Base-by-base conservation (phyloP, 1,140 invertebrate genomes). In the Centruroides sculpturatus region DNA sequence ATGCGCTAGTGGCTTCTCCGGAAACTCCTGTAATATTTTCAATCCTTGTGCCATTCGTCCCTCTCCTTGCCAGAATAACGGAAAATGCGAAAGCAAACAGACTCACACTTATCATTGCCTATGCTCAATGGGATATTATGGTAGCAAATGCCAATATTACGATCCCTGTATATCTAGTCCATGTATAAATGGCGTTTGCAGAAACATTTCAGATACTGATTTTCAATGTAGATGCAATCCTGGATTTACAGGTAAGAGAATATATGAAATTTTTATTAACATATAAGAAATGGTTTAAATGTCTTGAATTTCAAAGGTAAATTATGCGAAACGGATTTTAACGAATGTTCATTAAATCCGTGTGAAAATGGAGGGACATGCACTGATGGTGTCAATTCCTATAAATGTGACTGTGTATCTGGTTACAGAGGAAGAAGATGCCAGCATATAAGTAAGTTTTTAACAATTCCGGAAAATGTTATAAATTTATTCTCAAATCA, bases 161-260 rank as follows among this genome's bases (percentile, higher is more conserved):
- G 88, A 97, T 70, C 92, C 96, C 71, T 97, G 93, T 71, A 83
- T 84, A 51, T 89, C 86, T 0, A 89, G 92, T 72, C 89, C 89
- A 0, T 93, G 91, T 70, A 89, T 93, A 68, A 89, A 88, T 1
- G 89, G 89, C 1, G 82, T 82, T 1, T 95, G 92, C 68, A 82
- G 81, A 47, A 89, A 93, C 68, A 79, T 83, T 35, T 59, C 66
- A 13, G 75, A 93, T 6, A 53, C 47, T 10, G 64, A 66, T 0
- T 94, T 90, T 71, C 83, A 81, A 12, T 97, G 93, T 69, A 82
- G 86, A 57, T 97, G 93, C 69, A 75, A 85, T 5, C 78, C 86
- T 0, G 93, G 93, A 12, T 98, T 89, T 34, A 47, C 55, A 11
- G 62, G 59, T 62, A 48, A 58, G 55, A 53, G 41, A 13, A 41